A percentile compares a stretch with the other conserved stretches of the same genome.
phyloP scores from a whole-genome alignment of 2,797 vertebrate species.

The Gila robusta region DNA sequence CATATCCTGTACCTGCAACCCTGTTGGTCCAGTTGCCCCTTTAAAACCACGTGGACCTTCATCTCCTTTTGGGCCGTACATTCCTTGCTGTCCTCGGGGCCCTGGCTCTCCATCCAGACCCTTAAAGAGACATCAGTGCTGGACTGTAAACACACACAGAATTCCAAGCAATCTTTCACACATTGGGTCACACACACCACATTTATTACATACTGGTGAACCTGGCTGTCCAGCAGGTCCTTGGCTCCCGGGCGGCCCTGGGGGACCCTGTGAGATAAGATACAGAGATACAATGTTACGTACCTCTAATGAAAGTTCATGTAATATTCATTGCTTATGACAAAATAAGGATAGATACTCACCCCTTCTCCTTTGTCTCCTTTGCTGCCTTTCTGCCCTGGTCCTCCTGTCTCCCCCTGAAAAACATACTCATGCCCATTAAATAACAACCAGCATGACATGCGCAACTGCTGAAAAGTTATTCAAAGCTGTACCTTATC shows the following conservation, averaged over 20 bases:
- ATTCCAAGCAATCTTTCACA: neutral
- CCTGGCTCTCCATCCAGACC: slow-evolving; percentile 90
- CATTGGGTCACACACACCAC: neutral
- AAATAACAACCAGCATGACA: slow-evolving; percentile 9
- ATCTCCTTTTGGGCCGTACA: slow-evolving; percentile 92
- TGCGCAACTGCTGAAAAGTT: neutral
- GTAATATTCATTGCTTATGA: neutral
- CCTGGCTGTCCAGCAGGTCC: slow-evolving; percentile 89
- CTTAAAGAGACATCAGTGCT: slow-evolving; percentile 68
- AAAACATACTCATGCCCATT: slow-evolving; percentile 36
- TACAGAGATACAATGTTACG: neutral
- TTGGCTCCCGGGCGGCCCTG: slow-evolving; percentile 85
- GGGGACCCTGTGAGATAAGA: slow-evolving; percentile 82
- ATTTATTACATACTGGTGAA: slow-evolving; percentile 74
- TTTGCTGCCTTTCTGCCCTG: slow-evolving; percentile 92
- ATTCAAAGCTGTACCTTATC: slow-evolving; percentile 84
- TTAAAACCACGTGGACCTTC: slow-evolving; percentile 87
- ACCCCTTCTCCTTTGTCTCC: slow-evolving; percentile 91
- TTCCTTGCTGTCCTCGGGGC: slow-evolving; percentile 89
- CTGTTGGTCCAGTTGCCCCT: slow-evolving; percentile 82
- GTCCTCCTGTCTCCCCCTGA: slow-evolving; percentile 88
- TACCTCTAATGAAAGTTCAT: slow-evolving; percentile 8
- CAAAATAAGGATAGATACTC: slow-evolving; percentile 69
- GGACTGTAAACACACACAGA: slow-evolving; percentile 19
- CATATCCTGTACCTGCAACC: slow-evolving; percentile 82